Evolutionary conservation across 2,797 vertebrate genomes (phyloP).

Genomic region (Kryptopterus vitreolus): DNA sequence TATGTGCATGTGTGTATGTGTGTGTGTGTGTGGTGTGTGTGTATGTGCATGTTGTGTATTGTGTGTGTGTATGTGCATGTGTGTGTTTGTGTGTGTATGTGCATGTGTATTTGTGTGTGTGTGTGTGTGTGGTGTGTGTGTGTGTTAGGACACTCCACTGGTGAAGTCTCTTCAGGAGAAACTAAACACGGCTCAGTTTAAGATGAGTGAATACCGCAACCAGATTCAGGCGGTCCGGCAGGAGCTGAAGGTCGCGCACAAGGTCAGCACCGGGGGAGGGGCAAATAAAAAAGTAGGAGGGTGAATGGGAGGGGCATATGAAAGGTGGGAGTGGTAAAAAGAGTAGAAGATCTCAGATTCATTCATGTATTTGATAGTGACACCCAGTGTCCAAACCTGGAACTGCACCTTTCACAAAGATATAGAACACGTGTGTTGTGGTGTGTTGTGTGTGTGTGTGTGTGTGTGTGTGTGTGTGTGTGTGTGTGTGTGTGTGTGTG

Average conservation of each 20-base stretch:
- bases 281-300: too few species aligned
- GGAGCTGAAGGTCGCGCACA: slow-evolving; percentile 89
- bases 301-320: too few species aligned
- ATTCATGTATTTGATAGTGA: neutral
- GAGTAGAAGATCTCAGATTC: too few species aligned
- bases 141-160: slow-evolving; percentile 67
- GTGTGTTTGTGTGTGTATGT: too few species aligned
- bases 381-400: neutral
- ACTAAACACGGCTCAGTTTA: slow-evolving; percentile 79
- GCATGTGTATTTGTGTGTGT: too few species aligned
- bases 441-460: slow-evolving; percentile 10
- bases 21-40: too few species aligned
- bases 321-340: too few species aligned
- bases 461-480: slow-evolving; percentile 20
- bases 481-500: neutral
- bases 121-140: neutral
- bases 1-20: too few species aligned
- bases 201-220: slow-evolving; percentile 86
- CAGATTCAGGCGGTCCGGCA: slow-evolving; percentile 84
- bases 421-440: neutral
- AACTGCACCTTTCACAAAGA: neutral
- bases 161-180: slow-evolving; percentile 86
- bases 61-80: too few species aligned
- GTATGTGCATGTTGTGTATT: too few species aligned
- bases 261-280: slow-evolving; percentile 71